Evolutionary conservation across 2,113 vertebrate genomes (phyloP), one percentile per base, ranked within the genome.

Genomic region (Corythornis madagascariensis): DNA sequence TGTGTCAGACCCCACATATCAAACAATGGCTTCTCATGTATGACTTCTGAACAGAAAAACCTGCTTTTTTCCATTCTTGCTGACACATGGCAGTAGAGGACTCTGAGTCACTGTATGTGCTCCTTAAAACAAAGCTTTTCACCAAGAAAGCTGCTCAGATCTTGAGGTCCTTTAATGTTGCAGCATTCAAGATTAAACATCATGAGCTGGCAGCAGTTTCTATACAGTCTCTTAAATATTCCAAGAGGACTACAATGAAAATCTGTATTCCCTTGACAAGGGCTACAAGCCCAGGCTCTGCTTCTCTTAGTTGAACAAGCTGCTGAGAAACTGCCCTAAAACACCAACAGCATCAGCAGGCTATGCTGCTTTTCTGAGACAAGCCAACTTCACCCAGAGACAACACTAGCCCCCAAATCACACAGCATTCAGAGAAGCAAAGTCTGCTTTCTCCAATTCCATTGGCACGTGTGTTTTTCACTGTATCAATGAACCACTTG

Each of bases 1-100:
- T 0, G 0, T 0, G 0, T 31, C 47, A 81, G 56, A 74, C n/a
- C 38, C 15, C 21, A 74, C 13, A 48, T 28, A 61, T 11, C 13
- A 79, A 47, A 67, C 18, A 42, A 78, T 38, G 45, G 5, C 16
- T 77, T 84, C 57, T 66, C 80, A 38, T 55, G 26, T 29, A 65
- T 28, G 5, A 65, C 17, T 75, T 26, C 20, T 0, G 2, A 83
- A 42, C 24, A 57, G 24, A 84, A 89, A 80, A 79, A 31, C 6
- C 3, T 25, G 3, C 0, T 43, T 81, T 90, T 70, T 81, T 90
- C 66, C 9, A 45, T 53, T 91, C 29, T 70, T 85, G 59, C n/a
- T 65, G 43, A 78, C 38, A 21, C 42, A 4, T 38, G 14, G 25
- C 20, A 64, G 21, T 18, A 48, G 1, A 75, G 16, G 31, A 67